These are phyloP conservation scores for Nomada ruficornis DNA, from an alignment of 2,888 invertebrate genomes.

Conservation along the genomic window DNA sequence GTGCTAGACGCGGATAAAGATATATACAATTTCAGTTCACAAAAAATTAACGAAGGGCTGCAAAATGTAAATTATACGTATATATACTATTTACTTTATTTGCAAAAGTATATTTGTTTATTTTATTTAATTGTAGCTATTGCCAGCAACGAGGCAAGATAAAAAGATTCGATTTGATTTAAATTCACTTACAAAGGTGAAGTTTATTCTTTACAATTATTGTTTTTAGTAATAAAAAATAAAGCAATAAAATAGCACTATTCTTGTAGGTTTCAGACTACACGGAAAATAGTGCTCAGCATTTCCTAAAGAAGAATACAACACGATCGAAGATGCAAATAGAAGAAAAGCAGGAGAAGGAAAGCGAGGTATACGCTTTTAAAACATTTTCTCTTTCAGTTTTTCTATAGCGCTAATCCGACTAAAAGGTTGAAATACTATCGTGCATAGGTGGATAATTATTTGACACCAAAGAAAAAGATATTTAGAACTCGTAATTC, in stretches of 20 bases:
- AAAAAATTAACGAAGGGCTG: neutral
- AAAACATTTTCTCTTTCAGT: neutral
- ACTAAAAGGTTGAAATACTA: neutral
- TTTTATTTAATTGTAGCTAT: constrained; percentile 13
- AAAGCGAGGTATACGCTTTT: constrained; percentile 30
- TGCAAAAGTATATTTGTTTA: neutral
- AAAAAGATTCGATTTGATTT: constrained; percentile 13
- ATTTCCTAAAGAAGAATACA: neutral
- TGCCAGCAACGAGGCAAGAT: neutral
- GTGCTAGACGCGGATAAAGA: neutral
- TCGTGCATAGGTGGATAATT: constrained; percentile 8
- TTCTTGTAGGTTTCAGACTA: constrained; percentile 9
- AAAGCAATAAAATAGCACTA: neutral
- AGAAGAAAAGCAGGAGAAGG: neutral
- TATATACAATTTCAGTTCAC: constrained; percentile 25
- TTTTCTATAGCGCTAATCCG: neutral
- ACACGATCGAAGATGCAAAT: neutral
- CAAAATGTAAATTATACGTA: constrained; percentile 29
- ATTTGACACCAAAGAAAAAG: constrained; percentile 19
- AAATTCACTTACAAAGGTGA: constrained; percentile 9
- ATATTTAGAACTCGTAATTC: constrained; percentile 50
- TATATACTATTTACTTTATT: neutral
- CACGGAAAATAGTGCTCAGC: neutral
- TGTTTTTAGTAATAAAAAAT: neutral
- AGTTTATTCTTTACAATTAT: neutral